phyloP scores from a whole-genome alignment of 2,113 vertebrate genomes.

The Hypocryptadius cinnamomeus region DNA sequence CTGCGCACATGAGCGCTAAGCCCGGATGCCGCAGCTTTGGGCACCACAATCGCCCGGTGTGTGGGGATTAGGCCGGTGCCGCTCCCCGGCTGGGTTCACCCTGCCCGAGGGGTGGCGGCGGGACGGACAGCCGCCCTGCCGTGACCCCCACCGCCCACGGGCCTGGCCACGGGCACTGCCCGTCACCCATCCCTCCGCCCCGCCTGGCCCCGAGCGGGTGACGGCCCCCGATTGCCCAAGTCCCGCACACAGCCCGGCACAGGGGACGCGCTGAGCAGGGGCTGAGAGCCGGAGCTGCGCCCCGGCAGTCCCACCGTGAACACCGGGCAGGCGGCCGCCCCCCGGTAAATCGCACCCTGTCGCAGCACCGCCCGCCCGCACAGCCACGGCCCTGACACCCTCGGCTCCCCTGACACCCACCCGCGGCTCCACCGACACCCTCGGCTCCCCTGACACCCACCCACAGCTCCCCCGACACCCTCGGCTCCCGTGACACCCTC shows the following conservation, averaged over 20 bases:
- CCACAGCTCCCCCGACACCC: background rate
- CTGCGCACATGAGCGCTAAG: conserved; percentile 16
- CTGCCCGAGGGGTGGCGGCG: accelerated
- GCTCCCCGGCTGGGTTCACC: background rate
- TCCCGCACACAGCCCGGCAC: accelerated
- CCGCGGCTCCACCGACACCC: background rate
- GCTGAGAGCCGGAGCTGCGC: background rate
- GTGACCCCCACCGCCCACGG: accelerated
- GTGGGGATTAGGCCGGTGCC: background rate
- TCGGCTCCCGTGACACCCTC: too few relatives aligned
- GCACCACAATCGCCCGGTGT: background rate
- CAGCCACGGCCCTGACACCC: background rate
- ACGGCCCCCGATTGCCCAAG: accelerated
- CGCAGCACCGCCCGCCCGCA: accelerated
- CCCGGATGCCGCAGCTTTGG: conserved; percentile 27
- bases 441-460: background rate
- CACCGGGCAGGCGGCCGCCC: accelerated
- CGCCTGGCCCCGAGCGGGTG: too few relatives aligned
- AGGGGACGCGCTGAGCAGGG: accelerated
- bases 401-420: background rate
- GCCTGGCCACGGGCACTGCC: background rate
- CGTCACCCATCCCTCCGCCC: accelerated
- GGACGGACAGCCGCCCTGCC: background rate
- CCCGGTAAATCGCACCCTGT: background rate
- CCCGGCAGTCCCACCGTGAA: background rate